Base-by-base conservation (phyloP, 2,888 invertebrate genomes). In the Nomada lathburiana region DNA sequence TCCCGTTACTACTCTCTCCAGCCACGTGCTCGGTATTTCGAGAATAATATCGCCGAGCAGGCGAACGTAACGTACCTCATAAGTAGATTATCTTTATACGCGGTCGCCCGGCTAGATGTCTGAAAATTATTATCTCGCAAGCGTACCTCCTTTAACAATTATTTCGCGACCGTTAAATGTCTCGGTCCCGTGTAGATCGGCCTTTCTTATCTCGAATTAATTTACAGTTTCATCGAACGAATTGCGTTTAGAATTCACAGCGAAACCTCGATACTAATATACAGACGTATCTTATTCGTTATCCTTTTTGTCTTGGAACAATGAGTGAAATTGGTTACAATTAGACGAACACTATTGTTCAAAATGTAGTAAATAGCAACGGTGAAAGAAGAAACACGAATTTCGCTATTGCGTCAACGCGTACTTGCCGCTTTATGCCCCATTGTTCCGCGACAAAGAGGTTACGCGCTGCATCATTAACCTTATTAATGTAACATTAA, bases 51-150 rank as follows among this genome's bases (percentile, higher is more conserved):
- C 60, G 10, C 69, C 47, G 26, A 70, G 63, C 60, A 55, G 69
- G 67, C 20, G 62, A 82, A 80, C 65, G 74, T 65, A 73, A 65
- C 72, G 64, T 60, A 83, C 63, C 84, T 84, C 76, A 63, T 84
- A 86, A 86, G 86, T 84, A 74, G 86, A 86, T 86, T 84, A 86
- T 75, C 84, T 82, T 86, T 84, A 79, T 76, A 86, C 72, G 69
- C 64, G 53, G 65, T n/a, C 68, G n/a, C 68, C 44, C 53, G 57
- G 64, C 50, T 29, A 55, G 60, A 71, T 65, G 62, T 76, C 68
- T 29, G 42, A 64, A 82, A 86, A 84, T 86, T 72, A 84, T 82
- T 72, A 82, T 65, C 72, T 42, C 59, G 36, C 47, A 60, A 71
- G 63, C 69, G 65, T 55, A 20, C 53, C 47, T 44, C 69, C 63